Conservation (phyloP, 2,113 vertebrate genomes). For the Erinaceus europaeus region DNA sequence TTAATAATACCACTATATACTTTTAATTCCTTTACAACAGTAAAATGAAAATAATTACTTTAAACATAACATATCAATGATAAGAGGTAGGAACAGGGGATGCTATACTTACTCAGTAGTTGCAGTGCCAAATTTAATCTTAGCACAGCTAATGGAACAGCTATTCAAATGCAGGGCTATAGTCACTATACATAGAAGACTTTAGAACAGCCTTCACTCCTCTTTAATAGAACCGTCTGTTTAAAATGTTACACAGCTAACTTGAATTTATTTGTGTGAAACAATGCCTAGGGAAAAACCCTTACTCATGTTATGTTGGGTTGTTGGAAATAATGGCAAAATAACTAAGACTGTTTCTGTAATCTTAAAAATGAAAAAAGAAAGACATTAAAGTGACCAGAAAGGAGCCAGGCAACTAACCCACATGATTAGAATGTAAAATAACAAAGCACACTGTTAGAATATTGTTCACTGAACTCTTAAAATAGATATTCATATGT, state of each 20-base stretch:
- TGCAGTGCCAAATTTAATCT: neutral
- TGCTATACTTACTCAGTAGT: neutral
- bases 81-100: neutral
- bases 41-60: neutral
- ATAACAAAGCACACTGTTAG: slow-evolving; percentile 47
- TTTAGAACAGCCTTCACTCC: neutral
- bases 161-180: neutral
- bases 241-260: slow-evolving; percentile 23
- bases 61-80: neutral
- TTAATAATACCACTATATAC: neutral
- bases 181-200: neutral
- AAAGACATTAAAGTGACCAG: slow-evolving; percentile 15
- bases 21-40: slow-evolving; percentile 12
- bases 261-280: slow-evolving; percentile 32
- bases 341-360: slow-evolving; percentile 43
- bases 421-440: slow-evolving; percentile 40
- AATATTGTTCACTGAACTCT: slow-evolving; percentile 52
- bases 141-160: neutral
- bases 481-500: slow-evolving; percentile 59
- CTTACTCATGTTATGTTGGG: slow-evolving; percentile 41
- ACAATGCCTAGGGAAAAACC: slow-evolving; percentile 45
- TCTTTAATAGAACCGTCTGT: slow-evolving; percentile 8
- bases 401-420: slow-evolving; percentile 45
- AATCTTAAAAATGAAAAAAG: slow-evolving; percentile 52
- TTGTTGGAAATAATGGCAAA: slow-evolving; percentile 51